Evolutionary conservation across 2,888 invertebrate species (phyloP).

Genomic region (Nineta flava): DNA sequence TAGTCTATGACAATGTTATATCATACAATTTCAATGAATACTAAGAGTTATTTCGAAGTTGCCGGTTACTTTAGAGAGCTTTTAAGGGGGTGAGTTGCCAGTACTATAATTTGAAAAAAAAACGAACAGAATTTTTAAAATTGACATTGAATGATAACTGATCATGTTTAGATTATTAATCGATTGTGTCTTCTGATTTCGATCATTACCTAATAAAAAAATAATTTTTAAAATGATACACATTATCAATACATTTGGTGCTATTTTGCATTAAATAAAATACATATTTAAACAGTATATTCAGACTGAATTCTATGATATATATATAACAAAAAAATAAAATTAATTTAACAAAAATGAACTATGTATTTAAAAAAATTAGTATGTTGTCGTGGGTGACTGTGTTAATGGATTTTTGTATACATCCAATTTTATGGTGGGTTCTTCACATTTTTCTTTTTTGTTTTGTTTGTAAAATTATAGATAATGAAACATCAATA

Average conservation of each 20-base stretch:
- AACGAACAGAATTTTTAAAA: no score
- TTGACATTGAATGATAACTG: no score
- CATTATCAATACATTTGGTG: slow-evolving; percentile 3
- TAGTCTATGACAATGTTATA: no score
- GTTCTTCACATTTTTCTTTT: neutral
- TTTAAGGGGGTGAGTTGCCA: no score
- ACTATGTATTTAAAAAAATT: neutral
- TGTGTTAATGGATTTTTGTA: neutral
- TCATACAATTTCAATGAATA: no score
- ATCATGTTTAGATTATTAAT: no score
- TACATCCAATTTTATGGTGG: neutral
- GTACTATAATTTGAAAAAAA: no score
- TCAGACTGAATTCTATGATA: slow-evolving; percentile 4
- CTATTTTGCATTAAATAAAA: slow-evolving; percentile 3
- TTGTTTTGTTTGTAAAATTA: no score
- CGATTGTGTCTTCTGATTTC: neutral
- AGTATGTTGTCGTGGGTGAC: neutral
- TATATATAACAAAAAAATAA: neutral
- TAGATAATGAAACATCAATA: neutral
- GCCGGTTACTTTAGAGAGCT: no score
- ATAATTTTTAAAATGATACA: neutral
- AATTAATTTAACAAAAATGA: neutral
- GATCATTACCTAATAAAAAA: neutral
- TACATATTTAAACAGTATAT: neutral
- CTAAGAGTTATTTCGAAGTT: no score